Evolutionary conservation across 2,113 vertebrate genomes (phyloP).

Genomic region (Saguinus imperator): DNA sequence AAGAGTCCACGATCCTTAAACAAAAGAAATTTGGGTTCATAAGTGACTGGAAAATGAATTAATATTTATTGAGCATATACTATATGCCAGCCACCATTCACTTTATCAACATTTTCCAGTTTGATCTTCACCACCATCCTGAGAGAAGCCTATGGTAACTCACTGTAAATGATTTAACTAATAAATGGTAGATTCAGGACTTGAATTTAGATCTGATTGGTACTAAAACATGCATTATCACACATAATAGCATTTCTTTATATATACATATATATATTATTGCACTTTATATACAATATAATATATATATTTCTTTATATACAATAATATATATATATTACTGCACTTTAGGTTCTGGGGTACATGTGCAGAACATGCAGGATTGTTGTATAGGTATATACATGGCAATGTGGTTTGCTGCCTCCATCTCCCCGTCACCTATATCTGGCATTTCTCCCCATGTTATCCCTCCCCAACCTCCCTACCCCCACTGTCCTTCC

Average conservation of each 20-base stretch:
- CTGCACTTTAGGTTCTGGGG: no score
- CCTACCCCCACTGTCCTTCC: no score
- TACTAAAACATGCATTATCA: constrained; percentile 8
- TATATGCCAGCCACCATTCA: not conserved
- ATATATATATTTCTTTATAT: no score
- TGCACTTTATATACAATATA: no score
- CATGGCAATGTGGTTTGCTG: no score
- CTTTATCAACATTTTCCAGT: not conserved
- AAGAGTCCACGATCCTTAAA: constrained; percentile 71
- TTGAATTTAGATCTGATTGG: not conserved
- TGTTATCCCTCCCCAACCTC: no score
- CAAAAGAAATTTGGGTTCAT: constrained; percentile 21
- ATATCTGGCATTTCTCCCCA: no score
- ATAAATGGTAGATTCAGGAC: not conserved
- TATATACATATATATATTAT: no score
- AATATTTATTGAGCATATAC: not conserved
- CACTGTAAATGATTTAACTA: not conserved
- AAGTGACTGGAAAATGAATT: not conserved
- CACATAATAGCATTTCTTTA: not conserved
- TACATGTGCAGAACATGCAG: no score
- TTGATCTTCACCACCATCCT: not conserved
- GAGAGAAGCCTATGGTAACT: not conserved
- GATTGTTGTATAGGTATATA: no score
- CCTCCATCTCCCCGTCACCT: no score
- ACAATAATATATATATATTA: no score